Conservation (phyloP, 2,113 vertebrate genomes). For the Polyodon spathula region DNA sequence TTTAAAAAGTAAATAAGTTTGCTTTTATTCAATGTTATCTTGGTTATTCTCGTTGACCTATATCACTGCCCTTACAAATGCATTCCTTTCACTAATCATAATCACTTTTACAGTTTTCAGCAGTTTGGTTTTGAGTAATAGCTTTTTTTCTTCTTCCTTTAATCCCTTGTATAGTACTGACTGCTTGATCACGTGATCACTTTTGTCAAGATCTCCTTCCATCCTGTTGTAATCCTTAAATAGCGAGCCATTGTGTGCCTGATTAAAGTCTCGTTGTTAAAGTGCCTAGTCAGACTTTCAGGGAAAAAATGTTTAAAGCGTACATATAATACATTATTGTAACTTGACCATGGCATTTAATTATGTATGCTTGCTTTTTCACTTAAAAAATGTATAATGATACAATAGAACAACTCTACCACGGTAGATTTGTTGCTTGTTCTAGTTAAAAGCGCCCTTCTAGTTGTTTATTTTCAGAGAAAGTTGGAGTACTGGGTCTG, state of each 20-base stretch:
- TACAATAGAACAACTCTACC: neutral
- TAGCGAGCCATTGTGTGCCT: neutral
- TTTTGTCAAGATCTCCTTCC: neutral
- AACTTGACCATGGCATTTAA: neutral
- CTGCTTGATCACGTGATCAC: neutral
- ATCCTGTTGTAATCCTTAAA: neutral
- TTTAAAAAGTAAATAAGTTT: no score
- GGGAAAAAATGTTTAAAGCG: neutral
- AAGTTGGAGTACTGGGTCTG: constrained; percentile 6
- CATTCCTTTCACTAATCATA: no score
- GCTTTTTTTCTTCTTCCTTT: no score
- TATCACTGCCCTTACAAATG: no score
- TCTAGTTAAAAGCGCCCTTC: constrained; percentile 5
- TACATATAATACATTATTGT: neutral
- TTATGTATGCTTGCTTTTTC: neutral
- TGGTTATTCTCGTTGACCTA: no score
- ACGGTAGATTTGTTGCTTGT: neutral
- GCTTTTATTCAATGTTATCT: no score
- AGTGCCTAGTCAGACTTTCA: neutral
- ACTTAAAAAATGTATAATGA: constrained; percentile 3
- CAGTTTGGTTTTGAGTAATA: no score
- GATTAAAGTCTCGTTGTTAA: neutral
- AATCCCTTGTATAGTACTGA: no score
- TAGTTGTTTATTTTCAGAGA: neutral
- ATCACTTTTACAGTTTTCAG: no score